Percentiles rank a stretch among this genome's conserved stretches.
phyloP scores from a whole-genome alignment of 2,797 vertebrate genomes.

The Helicolenus hilgendorfi region DNA sequence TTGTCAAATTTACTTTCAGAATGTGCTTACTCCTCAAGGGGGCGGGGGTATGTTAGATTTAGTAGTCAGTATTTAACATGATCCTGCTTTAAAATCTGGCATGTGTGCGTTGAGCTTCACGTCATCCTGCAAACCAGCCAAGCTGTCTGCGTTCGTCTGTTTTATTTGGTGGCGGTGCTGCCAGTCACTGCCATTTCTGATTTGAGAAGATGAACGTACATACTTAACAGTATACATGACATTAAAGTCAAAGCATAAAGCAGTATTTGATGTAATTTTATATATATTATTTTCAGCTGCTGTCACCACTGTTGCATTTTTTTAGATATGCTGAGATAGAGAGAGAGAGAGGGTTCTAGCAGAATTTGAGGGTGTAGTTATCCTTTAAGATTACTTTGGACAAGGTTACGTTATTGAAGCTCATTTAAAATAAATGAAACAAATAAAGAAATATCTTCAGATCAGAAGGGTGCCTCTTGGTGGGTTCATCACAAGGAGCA shows the following conservation, averaged over 20 bases:
- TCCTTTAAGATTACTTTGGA: neutral
- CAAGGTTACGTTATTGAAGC: neutral
- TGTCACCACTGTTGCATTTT: neutral
- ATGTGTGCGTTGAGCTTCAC: neutral
- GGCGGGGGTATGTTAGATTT: conserved; percentile 16
- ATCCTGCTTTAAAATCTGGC: conserved; percentile 22
- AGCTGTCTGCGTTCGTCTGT: neutral
- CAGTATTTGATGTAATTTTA: neutral
- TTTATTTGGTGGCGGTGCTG: neutral
- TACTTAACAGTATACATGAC: neutral
- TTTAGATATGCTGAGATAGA: neutral
- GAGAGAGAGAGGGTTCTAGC: neutral
- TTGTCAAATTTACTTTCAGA: conserved; percentile 29
- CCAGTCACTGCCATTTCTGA: neutral
- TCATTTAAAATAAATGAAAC: neutral
- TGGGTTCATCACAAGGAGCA: neutral
- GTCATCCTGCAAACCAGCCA: neutral
- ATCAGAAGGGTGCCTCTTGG: neutral
- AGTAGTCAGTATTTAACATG: conserved; percentile 22
- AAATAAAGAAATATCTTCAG: neutral
- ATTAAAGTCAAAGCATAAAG: neutral
- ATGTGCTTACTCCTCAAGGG: conserved; percentile 9
- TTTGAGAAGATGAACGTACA: neutral
- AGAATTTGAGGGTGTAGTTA: no score
- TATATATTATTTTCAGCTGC: neutral